These are phyloP conservation scores for Pedionomus torquatus DNA, from an alignment of 2,113 vertebrate species.

Conservation along the genomic window DNA sequence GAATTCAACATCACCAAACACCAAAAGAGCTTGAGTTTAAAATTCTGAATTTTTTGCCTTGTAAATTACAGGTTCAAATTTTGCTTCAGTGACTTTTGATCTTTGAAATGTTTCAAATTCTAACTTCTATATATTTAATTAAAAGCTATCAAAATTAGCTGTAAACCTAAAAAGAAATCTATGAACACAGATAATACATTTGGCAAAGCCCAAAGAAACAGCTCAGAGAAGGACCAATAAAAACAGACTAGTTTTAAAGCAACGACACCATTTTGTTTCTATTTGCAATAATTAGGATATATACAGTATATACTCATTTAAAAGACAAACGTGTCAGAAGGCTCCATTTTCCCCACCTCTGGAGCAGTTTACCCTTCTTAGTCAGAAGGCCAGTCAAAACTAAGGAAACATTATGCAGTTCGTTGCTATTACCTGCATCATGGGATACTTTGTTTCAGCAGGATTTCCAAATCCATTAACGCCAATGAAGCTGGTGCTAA, in stretches of 20 bases:
- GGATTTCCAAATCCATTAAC: constrained; percentile 99
- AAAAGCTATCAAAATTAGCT: not conserved
- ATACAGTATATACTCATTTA: not conserved
- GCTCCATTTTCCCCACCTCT: not conserved
- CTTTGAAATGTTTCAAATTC: not conserved
- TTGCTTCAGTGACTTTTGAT: not conserved
- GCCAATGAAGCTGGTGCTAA: constrained; percentile 99
- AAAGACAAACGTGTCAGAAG: not conserved
- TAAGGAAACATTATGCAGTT: not conserved
- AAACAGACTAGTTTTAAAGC: not conserved
- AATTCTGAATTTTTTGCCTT: not conserved
- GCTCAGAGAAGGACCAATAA: not conserved
- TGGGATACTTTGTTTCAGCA: constrained; percentile 94
- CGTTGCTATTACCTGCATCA: constrained; percentile 92
- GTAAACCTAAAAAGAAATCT: not conserved
- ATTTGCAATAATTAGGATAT: not conserved
- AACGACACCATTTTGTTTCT: not conserved
- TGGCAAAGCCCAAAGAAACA: not conserved
- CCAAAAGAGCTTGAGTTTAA: not conserved
- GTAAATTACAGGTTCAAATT: not conserved
- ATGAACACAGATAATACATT: not conserved
- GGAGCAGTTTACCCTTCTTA: not conserved
- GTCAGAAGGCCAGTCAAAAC: not conserved
- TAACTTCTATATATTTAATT: not conserved
- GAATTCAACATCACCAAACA: not conserved